Conservation (phyloP, 1,140 invertebrate species). For the Semibalanus balanoides region DNA sequence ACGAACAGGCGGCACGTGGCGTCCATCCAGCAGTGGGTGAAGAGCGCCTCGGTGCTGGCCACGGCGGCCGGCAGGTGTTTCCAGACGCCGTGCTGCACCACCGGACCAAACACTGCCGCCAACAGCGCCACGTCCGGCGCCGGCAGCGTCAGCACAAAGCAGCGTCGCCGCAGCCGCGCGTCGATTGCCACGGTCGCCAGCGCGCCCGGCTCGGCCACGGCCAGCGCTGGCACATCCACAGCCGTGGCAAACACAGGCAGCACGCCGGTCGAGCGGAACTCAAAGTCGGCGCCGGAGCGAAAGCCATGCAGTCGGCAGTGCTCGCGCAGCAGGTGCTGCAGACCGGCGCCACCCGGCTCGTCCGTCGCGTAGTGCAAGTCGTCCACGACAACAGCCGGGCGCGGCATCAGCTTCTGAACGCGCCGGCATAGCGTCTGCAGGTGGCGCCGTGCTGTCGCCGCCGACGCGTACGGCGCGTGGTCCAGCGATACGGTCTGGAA, state of each 20-base stretch:
- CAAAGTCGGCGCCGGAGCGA: not conserved
- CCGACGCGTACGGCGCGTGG: not conserved
- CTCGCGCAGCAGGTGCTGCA: not conserved
- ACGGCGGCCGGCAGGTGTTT: not conserved
- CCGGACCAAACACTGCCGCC: not conserved
- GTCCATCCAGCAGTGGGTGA: not conserved
- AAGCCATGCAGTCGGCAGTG: not conserved
- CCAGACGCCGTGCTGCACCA: not conserved
- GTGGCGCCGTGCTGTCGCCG: not conserved
- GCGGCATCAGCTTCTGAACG: not conserved
- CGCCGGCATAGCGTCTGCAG: not conserved
- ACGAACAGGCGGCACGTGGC: not conserved
- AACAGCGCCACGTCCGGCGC: not conserved
- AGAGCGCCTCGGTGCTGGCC: not conserved
- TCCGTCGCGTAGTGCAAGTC: not conserved
- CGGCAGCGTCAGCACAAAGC: not conserved
- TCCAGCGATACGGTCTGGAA: not conserved
- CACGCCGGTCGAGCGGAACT: not conserved
- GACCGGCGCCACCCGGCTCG: too few species aligned
- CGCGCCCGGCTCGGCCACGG: not conserved
- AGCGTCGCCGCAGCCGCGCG: not conserved
- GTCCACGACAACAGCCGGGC: not conserved
- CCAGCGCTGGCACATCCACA: not conserved
- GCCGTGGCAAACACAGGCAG: not conserved
- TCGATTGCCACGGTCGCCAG: not conserved